phyloP scores from a whole-genome alignment of 2,113 vertebrate species.

The Tachuris rubrigastra region DNA sequence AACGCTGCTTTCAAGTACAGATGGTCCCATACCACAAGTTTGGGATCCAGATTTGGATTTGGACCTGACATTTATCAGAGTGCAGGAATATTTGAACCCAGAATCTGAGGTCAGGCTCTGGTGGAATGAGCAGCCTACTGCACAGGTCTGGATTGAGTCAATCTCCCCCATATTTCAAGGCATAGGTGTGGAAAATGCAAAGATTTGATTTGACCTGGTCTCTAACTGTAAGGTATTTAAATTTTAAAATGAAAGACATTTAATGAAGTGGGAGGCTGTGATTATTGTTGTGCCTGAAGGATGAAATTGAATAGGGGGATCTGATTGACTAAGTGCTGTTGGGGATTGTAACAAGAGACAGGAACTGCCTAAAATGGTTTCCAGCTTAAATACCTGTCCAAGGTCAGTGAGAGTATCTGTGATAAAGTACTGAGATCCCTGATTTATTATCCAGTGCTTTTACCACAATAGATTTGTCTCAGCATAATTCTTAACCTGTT shows the following conservation, averaged over 20 bases:
- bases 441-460: background rate
- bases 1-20: slow-evolving; percentile 8
- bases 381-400: background rate
- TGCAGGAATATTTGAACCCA: background rate
- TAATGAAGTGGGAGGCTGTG: background rate
- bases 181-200: background rate
- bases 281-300: background rate
- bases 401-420: background rate
- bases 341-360: background rate
- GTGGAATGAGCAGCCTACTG: background rate
- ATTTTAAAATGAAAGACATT: background rate
- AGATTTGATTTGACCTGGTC: background rate
- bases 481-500: background rate
- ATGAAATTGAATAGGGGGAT: background rate
- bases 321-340: background rate
- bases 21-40: slow-evolving; percentile 1
- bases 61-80: background rate
- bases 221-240: background rate
- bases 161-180: background rate
- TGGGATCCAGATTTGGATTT: slow-evolving; percentile 44
- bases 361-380: background rate
- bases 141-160: background rate
- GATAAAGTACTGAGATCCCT: background rate
- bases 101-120: background rate
- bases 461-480: background rate